Evolutionary conservation across 1,140 invertebrate species (phyloP).

Genomic region (Scaptomyza graminum): DNA sequence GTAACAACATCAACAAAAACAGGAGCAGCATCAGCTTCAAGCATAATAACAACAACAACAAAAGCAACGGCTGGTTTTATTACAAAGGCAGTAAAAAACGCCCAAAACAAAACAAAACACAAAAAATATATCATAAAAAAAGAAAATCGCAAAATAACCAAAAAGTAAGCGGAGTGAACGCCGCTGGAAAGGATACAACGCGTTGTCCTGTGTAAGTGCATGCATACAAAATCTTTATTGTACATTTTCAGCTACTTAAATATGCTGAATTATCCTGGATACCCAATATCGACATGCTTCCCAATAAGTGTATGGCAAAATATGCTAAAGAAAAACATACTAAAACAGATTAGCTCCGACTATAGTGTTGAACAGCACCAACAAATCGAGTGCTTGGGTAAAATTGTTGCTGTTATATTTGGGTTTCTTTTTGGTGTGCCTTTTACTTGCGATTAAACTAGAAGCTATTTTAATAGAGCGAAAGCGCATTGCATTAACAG

Average conservation of each 20-base stretch:
- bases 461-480: no score
- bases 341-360: conserved; percentile 7
- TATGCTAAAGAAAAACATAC: background rate
- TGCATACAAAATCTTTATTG: conserved; percentile 14
- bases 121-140: background rate
- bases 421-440: background rate
- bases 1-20: conserved; percentile 26
- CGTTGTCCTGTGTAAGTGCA: conserved; percentile 58
- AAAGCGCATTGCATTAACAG: no score
- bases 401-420: background rate
- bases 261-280: conserved; percentile 19
- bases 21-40: conserved; percentile 6
- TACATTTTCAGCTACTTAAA: conserved; percentile 19
- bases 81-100: conserved; percentile 72
- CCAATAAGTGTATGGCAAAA: background rate
- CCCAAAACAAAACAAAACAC: conserved; percentile 8
- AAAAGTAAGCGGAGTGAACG: conserved; percentile 49
- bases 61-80: conserved; percentile 65
- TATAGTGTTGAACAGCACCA: conserved; percentile 5
- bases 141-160: conserved; percentile 36
- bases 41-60: conserved; percentile 32
- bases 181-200: conserved; percentile 61
- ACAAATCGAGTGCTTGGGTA: background rate
- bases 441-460: background rate
- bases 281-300: conserved; percentile 15